Conservation (phyloP, 2,797 vertebrate species). For the Hafferia zeledoni region DNA sequence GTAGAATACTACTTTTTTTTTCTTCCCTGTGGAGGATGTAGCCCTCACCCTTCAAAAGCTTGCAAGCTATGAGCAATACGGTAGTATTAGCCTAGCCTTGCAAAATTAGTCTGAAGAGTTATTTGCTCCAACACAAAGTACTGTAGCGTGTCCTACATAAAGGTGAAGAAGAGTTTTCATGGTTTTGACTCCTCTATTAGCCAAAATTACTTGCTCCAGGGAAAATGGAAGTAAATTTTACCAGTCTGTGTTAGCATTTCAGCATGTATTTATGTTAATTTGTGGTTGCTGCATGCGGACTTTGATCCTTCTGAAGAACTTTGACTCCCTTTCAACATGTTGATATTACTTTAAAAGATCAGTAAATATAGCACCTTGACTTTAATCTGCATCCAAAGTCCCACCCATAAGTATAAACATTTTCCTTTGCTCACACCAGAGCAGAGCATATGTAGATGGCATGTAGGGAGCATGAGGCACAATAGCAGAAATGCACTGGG, state of each 20-base stretch:
- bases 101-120: conserved; percentile 45
- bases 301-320: conserved; percentile 60
- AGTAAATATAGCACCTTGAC: conserved; percentile 43
- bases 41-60: conserved; percentile 6
- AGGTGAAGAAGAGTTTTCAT: conserved; percentile 48
- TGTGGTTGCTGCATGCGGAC: conserved; percentile 31
- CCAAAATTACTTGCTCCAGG: conserved; percentile 41
- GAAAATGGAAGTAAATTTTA: conserved; percentile 37
- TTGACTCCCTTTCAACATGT: conserved; percentile 53
- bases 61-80: conserved; percentile 38
- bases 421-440: conserved; percentile 28
- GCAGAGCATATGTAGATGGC: background rate
- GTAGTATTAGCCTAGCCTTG: background rate
- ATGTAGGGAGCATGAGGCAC: background rate
- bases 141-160: conserved; percentile 21
- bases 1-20: background rate
- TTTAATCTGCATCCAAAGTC: conserved; percentile 63
- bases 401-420: conserved; percentile 17
- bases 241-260: conserved; percentile 38
- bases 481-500: background rate
- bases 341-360: conserved; percentile 52
- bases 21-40: background rate
- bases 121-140: background rate
- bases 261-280: conserved; percentile 62
- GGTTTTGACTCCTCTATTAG: conserved; percentile 17